These are phyloP conservation scores for Lerista edwardsae DNA, from an alignment of 2,797 vertebrate genomes.

Conservation along the genomic window DNA sequence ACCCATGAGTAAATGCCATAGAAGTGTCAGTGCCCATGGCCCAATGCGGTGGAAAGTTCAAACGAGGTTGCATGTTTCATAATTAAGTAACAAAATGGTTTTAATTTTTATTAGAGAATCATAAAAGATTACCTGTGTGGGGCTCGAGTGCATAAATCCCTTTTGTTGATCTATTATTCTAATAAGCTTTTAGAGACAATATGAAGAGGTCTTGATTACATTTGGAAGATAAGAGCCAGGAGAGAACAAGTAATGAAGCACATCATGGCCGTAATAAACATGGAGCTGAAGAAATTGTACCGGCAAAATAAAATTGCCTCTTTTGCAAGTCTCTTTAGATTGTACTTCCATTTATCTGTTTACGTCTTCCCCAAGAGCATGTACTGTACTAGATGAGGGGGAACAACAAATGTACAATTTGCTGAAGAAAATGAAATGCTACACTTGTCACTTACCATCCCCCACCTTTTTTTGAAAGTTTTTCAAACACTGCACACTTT, in stretches of 20 bases:
- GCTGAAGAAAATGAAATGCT: conserved; percentile 27
- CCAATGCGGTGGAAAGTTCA: conserved; percentile 44
- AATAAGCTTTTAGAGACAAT: conserved; percentile 64
- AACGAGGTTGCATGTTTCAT: conserved; percentile 66
- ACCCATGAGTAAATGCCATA: conserved; percentile 58
- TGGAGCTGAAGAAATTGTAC: conserved; percentile 36
- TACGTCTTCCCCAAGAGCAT: conserved; percentile 41
- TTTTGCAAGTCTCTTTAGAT: conserved; percentile 45
- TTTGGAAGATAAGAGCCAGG: conserved; percentile 54
- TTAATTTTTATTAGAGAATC: conserved; percentile 64
- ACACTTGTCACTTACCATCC: conserved; percentile 8
- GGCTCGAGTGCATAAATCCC: conserved; percentile 47
- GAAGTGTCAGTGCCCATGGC: conserved; percentile 64
- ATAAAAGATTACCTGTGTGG: conserved; percentile 60
- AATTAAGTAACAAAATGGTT: conserved; percentile 73
- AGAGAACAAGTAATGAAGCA: conserved; percentile 49
- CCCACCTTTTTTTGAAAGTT: not conserved
- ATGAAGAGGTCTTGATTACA: conserved; percentile 64
- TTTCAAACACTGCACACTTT: conserved; percentile 11
- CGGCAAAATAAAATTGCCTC: conserved; percentile 37
- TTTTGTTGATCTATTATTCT: conserved; percentile 68
- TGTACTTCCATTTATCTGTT: conserved; percentile 42
- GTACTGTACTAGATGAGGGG: conserved; percentile 25
- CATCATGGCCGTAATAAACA: conserved; percentile 55
- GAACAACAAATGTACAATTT: conserved; percentile 14